Base-by-base conservation (phyloP, 2,797 vertebrate species). In the Sternarchorhynchus goeldii region DNA sequence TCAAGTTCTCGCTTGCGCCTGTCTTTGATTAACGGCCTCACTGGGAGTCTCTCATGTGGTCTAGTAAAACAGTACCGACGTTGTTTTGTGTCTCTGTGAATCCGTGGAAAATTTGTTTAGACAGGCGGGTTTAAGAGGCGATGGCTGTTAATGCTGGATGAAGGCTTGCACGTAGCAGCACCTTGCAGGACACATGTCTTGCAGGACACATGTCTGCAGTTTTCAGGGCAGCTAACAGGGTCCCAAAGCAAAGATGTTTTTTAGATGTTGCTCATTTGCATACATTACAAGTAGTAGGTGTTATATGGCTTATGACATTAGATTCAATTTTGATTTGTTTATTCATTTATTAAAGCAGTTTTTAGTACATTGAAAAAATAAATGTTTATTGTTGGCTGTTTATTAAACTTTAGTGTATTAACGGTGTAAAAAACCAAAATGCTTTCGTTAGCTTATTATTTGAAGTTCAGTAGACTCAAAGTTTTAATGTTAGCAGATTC, bases 1-100 rank as follows among this genome's bases (percentile, higher is more conserved):
- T 81, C 78, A 81, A 87, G 77, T 82, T 77, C 75, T 76, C 77
- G 74, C 63, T 34, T 67, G 59, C 45, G 65, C 65, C 64, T 82
- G 69, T 45, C 60, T 81, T 74, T 85, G 68, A 83, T 85, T 73
- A 82, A 75, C 67, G 55, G 71, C 29, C 45, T 78, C 17, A 25
- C 86, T 81, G 67, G 21, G 67, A 59, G 45, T 69, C 71, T 82
- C 67, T 82, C 62, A 74, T 81, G 68, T 81, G 75, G 78, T 39
- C 58, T 80, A 65, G 60, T 77, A 70, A 77, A 72, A 73, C 21
- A 29, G 32, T n/a, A 73, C 39, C 65, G 57, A 29, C 57, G 59
- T 84, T 72, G 62, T 76, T 56, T 39, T 66, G 39, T 58, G 69
- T 79, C 65, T 84, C 45, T 73, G 18, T 74, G 76, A 82, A 70